Evolutionary conservation across 2,113 vertebrate genomes (phyloP).

Genomic region (Dendrocopos noguchii): DNA sequence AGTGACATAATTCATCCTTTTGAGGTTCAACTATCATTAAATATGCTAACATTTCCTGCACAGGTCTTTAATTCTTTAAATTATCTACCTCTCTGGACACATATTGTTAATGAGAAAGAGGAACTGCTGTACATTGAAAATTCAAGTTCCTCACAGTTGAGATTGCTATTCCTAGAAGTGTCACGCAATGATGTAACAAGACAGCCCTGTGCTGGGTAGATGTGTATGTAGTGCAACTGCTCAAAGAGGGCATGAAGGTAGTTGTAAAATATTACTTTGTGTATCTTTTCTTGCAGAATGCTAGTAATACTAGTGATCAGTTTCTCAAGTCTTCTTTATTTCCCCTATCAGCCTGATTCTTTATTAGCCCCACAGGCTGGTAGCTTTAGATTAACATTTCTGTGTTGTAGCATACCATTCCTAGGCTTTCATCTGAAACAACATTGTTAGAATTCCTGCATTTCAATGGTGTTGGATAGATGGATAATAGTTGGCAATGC

Average conservation of each 20-base stretch:
- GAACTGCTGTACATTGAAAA: neutral
- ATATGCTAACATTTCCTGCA: neutral
- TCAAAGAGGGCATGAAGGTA: neutral
- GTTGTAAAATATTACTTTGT: slow-evolving; percentile 17
- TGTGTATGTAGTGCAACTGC: neutral
- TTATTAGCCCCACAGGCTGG: neutral
- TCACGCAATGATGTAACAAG: neutral
- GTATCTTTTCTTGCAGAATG: neutral
- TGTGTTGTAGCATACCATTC: neutral
- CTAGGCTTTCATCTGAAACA: slow-evolving; percentile 12
- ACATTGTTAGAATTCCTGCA: slow-evolving; percentile 1
- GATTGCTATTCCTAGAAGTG: neutral
- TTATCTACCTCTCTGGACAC: neutral
- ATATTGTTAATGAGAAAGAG: neutral
- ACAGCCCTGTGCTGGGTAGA: neutral
- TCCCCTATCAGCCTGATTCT: neutral
- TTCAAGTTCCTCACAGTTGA: neutral
- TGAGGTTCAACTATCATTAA: neutral
- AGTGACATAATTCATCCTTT: neutral
- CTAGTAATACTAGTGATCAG: neutral
- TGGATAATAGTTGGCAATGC: neutral
- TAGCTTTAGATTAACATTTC: neutral
- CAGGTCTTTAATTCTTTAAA: neutral
- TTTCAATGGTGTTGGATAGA: neutral
- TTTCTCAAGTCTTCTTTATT: slow-evolving; percentile 3